Percentiles rank a stretch among this genome's conserved stretches.
Evolutionary conservation across 2,797 vertebrate genomes (phyloP).

Genomic region (Momotus momota): DNA sequence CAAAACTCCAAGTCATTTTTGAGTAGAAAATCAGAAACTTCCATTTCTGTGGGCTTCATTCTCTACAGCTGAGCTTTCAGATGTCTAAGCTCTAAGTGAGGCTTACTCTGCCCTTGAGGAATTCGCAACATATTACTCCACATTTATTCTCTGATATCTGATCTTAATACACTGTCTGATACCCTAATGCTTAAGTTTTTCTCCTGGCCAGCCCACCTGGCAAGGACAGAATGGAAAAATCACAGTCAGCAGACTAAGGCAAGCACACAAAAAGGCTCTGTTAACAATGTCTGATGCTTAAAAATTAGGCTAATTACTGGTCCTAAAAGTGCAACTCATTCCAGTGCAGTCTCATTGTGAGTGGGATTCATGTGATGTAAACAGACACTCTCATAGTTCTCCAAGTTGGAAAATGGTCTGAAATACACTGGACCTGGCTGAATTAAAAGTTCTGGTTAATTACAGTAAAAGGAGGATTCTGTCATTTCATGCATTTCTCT

Average conservation of each 20-base stretch:
- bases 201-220: not conserved
- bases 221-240: not conserved
- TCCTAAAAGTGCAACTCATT: not conserved
- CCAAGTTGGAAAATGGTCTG: not conserved
- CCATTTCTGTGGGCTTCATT: not conserved
- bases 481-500: not conserved
- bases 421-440: not conserved
- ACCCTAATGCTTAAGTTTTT: not conserved
- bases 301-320: not conserved
- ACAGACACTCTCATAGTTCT: not conserved
- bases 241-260: not conserved
- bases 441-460: not conserved
- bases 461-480: not conserved
- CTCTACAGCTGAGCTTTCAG: not conserved
- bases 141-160: not conserved
- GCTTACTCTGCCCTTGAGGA: not conserved
- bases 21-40: not conserved
- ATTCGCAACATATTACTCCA: not conserved
- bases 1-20: not conserved
- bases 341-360: not conserved
- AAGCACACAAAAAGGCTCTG: not conserved
- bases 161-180: not conserved
- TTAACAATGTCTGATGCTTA: not conserved
- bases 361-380: not conserved
- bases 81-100: not conserved